phyloP scores from a whole-genome alignment of 2,797 vertebrate genomes.

The Percopsis omiscomaycus region DNA sequence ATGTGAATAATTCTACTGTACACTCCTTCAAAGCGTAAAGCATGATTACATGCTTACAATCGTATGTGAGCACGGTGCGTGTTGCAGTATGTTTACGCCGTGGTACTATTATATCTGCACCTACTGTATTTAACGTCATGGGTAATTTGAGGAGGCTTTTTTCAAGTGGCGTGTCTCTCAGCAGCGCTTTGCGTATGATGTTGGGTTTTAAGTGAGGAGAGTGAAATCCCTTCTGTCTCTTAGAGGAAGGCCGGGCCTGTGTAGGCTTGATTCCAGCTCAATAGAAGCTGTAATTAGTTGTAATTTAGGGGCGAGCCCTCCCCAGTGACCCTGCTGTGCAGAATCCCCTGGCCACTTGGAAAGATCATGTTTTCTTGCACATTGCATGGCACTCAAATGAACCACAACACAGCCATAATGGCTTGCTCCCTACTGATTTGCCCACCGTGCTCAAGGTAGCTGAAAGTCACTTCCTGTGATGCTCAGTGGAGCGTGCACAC shows the following conservation, averaged over 20 bases:
- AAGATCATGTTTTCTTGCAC: conserved; percentile 76
- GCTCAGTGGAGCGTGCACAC: conserved; percentile 75
- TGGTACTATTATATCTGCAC: neutral
- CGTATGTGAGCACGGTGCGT: neutral
- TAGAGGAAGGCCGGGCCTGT: conserved; percentile 55
- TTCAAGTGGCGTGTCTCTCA: conserved; percentile 40
- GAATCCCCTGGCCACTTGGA: conserved; percentile 76
- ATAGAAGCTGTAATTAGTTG: conserved; percentile 79
- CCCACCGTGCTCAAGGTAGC: conserved; percentile 84
- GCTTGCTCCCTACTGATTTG: conserved; percentile 80
- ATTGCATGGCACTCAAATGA: conserved; percentile 78
- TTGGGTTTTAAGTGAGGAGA: conserved; percentile 52
- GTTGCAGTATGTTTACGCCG: no score
- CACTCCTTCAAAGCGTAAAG: neutral
- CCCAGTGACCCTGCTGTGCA: conserved; percentile 69
- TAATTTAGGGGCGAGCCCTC: conserved; percentile 79
- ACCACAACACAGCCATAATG: conserved; percentile 76
- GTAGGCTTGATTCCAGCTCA: conserved; percentile 69
- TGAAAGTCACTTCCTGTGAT: conserved; percentile 82
- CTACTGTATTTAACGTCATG: conserved; percentile 13
- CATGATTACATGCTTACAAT: neutral
- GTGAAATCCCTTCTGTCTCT: conserved; percentile 66
- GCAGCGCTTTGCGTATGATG: conserved; percentile 33
- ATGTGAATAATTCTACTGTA: neutral
- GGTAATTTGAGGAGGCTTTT: conserved; percentile 28